phyloP scores from a whole-genome alignment of 2,113 vertebrate genomes.

The Pollachius pollachius region DNA sequence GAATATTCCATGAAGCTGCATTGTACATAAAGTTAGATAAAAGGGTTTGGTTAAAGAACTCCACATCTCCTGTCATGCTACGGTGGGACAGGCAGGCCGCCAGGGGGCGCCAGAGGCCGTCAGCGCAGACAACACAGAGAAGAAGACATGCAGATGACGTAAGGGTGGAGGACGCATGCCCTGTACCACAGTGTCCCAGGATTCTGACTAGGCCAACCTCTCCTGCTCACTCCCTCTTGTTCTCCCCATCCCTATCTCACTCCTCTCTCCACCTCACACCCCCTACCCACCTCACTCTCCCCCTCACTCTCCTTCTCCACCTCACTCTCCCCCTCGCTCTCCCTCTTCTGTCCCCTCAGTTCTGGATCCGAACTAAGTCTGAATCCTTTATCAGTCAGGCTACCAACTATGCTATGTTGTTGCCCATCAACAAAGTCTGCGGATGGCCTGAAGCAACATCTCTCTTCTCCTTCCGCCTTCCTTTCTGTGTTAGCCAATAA shows the following conservation, averaged over 20 bases:
- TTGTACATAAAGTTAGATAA: too few species aligned
- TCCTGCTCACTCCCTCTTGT: slow-evolving; percentile 15
- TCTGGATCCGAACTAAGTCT: too few species aligned
- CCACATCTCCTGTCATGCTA: slow-evolving; percentile 60
- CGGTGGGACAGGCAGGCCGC: slow-evolving; percentile 42
- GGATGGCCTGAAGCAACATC: neutral
- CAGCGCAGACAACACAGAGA: slow-evolving; percentile 25
- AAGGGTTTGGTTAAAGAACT: neutral
- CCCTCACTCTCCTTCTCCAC: too few species aligned
- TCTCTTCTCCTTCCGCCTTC: too few species aligned
- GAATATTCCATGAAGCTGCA: too few species aligned
- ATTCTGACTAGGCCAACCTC: too few species aligned
- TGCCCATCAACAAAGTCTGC: slow-evolving; percentile 20
- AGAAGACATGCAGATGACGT: slow-evolving; percentile 61
- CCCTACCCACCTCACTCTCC: neutral
- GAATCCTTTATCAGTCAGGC: neutral
- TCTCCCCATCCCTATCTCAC: neutral
- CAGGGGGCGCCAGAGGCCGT: slow-evolving; percentile 36
- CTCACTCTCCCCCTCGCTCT: too few species aligned
- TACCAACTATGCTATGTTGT: too few species aligned
- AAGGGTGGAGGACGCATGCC: slow-evolving; percentile 53
- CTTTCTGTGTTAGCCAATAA: too few species aligned
- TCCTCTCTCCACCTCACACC: neutral
- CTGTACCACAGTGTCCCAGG: neutral
- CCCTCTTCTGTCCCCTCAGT: too few species aligned